A percentile compares a stretch with the other conserved stretches of the same genome.
Conservation (phyloP, 2,888 invertebrate species). For the Cosmia trapezina region DNA sequence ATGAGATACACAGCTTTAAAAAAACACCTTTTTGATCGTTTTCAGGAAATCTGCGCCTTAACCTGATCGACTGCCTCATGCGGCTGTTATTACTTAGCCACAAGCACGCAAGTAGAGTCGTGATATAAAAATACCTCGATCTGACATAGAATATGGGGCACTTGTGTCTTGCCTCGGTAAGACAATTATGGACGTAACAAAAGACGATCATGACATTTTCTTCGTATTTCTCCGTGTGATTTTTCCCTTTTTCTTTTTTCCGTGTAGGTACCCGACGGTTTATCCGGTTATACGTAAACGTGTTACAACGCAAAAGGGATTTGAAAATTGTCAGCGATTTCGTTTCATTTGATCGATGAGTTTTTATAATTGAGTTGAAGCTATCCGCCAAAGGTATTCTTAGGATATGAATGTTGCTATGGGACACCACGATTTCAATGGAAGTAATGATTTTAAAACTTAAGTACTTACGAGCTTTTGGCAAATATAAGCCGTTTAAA, state of each 20-base stretch:
- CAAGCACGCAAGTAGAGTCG: background rate
- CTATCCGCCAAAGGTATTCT: background rate
- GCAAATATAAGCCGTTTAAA: background rate
- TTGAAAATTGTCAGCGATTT: conserved; percentile 25
- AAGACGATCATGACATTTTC: conserved; percentile 37
- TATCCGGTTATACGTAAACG: conserved; percentile 18
- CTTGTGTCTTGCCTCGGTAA: conserved; percentile 10
- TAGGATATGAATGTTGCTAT: background rate
- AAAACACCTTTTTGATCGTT: too few relatives aligned
- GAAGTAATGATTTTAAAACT: background rate
- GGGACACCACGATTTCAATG: too few relatives aligned
- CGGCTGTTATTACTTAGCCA: too few relatives aligned
- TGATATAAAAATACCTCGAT: conserved; percentile 1
- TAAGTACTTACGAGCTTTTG: background rate
- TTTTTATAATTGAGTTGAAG: conserved; percentile 12
- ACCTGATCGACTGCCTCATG: too few relatives aligned
- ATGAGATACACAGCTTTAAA: too few relatives aligned
- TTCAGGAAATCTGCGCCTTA: too few relatives aligned
- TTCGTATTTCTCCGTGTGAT: background rate
- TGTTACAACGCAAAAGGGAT: conserved; percentile 6
- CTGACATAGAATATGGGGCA: conserved; percentile 5
- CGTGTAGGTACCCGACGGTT: conserved; percentile 2
- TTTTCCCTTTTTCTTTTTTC: conserved; percentile 1
- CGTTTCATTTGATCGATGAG: conserved; percentile 25
- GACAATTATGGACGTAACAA: conserved; percentile 48